Base-by-base conservation (phyloP, 1,140 invertebrate species). In the Pseudomyrmex concolor region DNA sequence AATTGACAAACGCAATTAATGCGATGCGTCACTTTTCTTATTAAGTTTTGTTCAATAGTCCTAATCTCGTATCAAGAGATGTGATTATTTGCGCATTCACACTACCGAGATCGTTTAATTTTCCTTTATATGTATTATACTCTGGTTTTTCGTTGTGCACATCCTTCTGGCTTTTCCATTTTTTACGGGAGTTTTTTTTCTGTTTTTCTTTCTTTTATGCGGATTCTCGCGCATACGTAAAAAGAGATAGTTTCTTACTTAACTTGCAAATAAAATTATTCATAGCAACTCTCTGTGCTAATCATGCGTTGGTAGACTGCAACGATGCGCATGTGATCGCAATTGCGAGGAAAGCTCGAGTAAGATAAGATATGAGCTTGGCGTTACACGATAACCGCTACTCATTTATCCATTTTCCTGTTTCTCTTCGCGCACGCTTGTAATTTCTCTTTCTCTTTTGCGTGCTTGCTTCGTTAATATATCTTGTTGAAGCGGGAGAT, bases 221-320 rank as follows among this genome's bases (percentile, higher is more conserved):
- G 19, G 19, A 50, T 70, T 7, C 64, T 70, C 63, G n/a, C 3
- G 68, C 4, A 12, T 3, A 19, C 12, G 2, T n/a, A 51, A 72
- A 51, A 60, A 60, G 45, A 10, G 57, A 17, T 57, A 22, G 34
- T 22, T 73, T 3, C 57, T 82, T 57, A 73, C 73, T 82, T 82
- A 82, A 82, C 68, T 82, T 82, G 57, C 78, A 82, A 82, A 73
- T 57, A 62, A 43, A 82, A 73, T 73, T 82, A 82, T 81, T 60
- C 78, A 22, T 63, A 10, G 64, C 76, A 15, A 68, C 51, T 68
- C 43, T 68, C 43, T 57, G 63, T 17, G 63, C 63, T 78, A 78
- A 78, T 78, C 64, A 78, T 78, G 76, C 51, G 64, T 70, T 59
- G 64, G 64, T 17, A 34, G 54, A 15, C 51, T n/a, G 48, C 57